Conservation (phyloP, 2,888 invertebrate species). For the Heliconius sara region DNA sequence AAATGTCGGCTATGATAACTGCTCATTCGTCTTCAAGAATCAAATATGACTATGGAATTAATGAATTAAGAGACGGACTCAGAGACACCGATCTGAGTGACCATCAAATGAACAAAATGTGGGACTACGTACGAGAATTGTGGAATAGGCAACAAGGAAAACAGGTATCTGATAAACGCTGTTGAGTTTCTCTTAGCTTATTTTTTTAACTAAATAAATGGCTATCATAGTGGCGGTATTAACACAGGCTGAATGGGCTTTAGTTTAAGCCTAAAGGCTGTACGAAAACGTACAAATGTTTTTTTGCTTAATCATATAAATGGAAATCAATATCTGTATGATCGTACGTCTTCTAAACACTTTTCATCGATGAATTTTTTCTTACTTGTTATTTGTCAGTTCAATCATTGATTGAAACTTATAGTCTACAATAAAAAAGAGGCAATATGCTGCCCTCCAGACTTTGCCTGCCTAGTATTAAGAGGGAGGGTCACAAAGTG, state of each 20-base stretch:
- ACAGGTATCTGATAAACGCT: slow-evolving; percentile 62
- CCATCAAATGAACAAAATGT: slow-evolving; percentile 82
- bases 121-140: slow-evolving; percentile 79
- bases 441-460: no score
- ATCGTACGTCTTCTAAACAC: no score
- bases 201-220: neutral
- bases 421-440: no score
- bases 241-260: neutral
- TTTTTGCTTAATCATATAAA: no score
- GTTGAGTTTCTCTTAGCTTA: neutral
- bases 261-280: no score
- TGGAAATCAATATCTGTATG: no score
- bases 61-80: slow-evolving; percentile 78
- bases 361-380: no score
- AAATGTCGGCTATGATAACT: slow-evolving; percentile 81
- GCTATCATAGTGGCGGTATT: neutral
- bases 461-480: no score
- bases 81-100: slow-evolving; percentile 77
- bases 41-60: slow-evolving; percentile 80
- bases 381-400: no score
- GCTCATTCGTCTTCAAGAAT: slow-evolving; percentile 79
- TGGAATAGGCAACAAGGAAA: slow-evolving; percentile 81
- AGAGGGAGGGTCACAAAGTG: no score
- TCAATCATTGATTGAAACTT: no score
- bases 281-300: no score